A percentile compares a stretch with the other conserved stretches of the same genome.
These are phyloP conservation scores for Sebastes steindachneri DNA, from an alignment of 2,797 vertebrate genomes.

Conservation along the genomic window DNA sequence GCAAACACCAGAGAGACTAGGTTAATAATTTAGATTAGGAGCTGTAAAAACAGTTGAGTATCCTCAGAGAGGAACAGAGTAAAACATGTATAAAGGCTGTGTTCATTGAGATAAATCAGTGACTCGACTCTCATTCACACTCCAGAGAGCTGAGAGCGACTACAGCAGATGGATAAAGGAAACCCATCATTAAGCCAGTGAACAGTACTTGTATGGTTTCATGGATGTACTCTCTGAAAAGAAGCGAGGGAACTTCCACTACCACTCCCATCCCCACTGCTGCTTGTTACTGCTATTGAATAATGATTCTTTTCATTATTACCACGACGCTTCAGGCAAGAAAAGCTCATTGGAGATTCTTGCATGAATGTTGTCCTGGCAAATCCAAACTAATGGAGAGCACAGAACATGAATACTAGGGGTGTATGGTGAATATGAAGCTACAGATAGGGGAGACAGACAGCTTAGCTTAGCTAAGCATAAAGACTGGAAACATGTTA, in stretches of 20 bases:
- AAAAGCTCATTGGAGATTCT: not conserved
- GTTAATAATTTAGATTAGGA: slow-evolving; percentile 7
- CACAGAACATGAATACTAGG: not conserved
- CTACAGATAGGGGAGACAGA: no score
- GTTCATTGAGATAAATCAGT: slow-evolving; percentile 6
- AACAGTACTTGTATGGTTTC: slow-evolving; percentile 39
- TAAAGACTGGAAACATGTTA: no score
- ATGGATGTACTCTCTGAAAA: not conserved
- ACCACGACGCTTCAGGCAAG: not conserved
- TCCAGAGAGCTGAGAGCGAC: slow-evolving; percentile 37
- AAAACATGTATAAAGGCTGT: not conserved
- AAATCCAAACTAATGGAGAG: not conserved
- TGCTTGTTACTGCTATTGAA: not conserved
- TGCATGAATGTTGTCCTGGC: not conserved
- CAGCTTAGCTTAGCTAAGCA: no score
- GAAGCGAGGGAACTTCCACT: not conserved
- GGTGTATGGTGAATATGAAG: no score
- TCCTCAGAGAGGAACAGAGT: slow-evolving; percentile 4
- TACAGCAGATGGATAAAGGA: slow-evolving; percentile 50
- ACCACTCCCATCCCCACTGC: not conserved
- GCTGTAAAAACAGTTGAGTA: not conserved
- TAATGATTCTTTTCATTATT: not conserved
- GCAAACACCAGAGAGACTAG: not conserved
- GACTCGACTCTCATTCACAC: slow-evolving; percentile 1
- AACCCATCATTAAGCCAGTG: slow-evolving; percentile 47